Base-by-base conservation (phyloP, 2,888 invertebrate genomes). In the Drosophila emarginata region DNA sequence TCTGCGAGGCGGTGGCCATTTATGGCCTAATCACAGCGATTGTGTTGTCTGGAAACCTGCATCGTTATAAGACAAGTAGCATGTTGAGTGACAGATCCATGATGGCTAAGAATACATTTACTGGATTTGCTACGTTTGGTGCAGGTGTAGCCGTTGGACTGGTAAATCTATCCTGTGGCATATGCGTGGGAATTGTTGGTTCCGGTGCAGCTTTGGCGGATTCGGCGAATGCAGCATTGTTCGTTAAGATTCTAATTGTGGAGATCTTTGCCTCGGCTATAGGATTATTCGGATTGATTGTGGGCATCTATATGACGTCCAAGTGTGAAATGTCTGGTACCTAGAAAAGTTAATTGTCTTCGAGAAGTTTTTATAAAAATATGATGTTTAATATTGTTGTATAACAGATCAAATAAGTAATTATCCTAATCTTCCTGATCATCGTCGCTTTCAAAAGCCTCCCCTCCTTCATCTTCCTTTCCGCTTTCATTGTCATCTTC, bases 181-280 rank as follows among this genome's bases (percentile, higher is more conserved):
- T 97, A 75, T 96, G 98, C 80, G 99, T 99, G 40, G 99, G 99
- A 9, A 96, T 99, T 87, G 99, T 99, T 37, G 99, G 97, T n/a
- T 99, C 99, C 1, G 99, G 99, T 65, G 99, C 99, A 50, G 99
- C 99, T 11, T 93, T 99, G 5, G 96, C 99, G 61, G 99, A 99
- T 93, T 99, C 99, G 21, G 99, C 99, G 32, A 98, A 99, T 91
- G 95, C 98, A 18, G 94, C 96, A 4, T 94, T 99, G 9, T 99
- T 99, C 90, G 99, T 99, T 52, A 99, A 99, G 93, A 98, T 99
- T 91, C 94, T 99, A 37, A 99, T 99, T 91, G 96, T 99, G 54
- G 99, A 99, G 93, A 99, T 99, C 92, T 99, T 99, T 90, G 99
- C 98, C 62, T 98, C 98, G 89, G 99, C 99, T 80, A 99, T 99